These are phyloP conservation scores for Drosophila melanogaster DNA, from an alignment of 1,140 invertebrate genomes.

Conservation along the genomic window DNA sequence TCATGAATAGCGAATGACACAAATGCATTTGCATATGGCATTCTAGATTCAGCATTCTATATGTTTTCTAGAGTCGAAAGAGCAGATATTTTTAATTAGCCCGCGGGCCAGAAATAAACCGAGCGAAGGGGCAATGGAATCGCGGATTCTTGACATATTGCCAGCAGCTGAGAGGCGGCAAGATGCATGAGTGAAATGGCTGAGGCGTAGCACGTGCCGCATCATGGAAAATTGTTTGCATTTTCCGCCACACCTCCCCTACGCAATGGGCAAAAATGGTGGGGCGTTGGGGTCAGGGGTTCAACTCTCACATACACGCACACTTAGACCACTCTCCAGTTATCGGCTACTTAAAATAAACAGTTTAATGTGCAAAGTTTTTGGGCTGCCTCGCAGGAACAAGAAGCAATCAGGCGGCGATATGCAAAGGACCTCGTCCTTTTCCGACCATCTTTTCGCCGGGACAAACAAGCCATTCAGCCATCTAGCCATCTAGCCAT, in stretches of 20 bases:
- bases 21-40: constrained; percentile 58
- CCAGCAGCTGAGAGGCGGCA: constrained; percentile 67
- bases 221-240: constrained; percentile 71
- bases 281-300: background rate
- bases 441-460: constrained; percentile 13
- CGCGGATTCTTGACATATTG: constrained; percentile 78
- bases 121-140: constrained; percentile 29
- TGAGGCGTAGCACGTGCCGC: constrained; percentile 70
- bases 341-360: constrained; percentile 79
- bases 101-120: constrained; percentile 59
- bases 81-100: constrained; percentile 75
- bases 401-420: constrained; percentile 47
- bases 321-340: constrained; percentile 35
- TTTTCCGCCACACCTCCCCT: constrained; percentile 39
- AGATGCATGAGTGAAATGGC: constrained; percentile 45
- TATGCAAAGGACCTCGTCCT: constrained; percentile 1
- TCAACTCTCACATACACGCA: constrained; percentile 33
- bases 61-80: constrained; percentile 25
- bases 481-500: constrained; percentile 36
- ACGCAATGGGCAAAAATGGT: background rate
- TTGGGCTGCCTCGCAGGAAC: constrained; percentile 32
- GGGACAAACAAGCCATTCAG: constrained; percentile 64
- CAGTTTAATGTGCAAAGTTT: constrained; percentile 81
- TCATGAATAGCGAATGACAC: constrained; percentile 66
- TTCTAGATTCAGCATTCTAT: constrained; percentile 14